Evolutionary conservation across 1,140 invertebrate species (phyloP).

Genomic region (Euura saliciscinereae): DNA sequence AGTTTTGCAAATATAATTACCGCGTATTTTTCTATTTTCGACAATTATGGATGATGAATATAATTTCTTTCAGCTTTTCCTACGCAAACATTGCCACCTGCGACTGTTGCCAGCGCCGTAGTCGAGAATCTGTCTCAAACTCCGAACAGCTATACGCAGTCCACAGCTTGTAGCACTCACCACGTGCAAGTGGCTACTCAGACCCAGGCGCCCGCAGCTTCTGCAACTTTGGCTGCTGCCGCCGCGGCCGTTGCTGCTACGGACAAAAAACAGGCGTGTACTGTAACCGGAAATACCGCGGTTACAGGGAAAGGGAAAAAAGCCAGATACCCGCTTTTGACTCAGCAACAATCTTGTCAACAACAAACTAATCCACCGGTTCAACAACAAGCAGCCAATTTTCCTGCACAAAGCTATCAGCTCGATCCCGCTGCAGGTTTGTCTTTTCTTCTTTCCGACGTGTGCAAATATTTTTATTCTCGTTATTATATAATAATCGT

Average conservation of each 20-base stretch:
- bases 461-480: slow-evolving; percentile 32
- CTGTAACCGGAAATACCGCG: slow-evolving; percentile 32
- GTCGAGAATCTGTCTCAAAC: slow-evolving; percentile 40
- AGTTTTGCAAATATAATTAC: too few relatives aligned
- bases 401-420: slow-evolving; percentile 54
- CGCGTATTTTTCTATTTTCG: too few relatives aligned
- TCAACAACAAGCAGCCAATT: slow-evolving; percentile 52
- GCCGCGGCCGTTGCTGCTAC: slow-evolving; percentile 34
- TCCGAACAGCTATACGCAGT: slow-evolving; percentile 38
- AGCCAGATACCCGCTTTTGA: slow-evolving; percentile 54
- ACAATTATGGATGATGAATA: too few relatives aligned
- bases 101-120: slow-evolving; percentile 31
- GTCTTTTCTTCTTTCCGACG: slow-evolving; percentile 32
- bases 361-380: slow-evolving; percentile 43
- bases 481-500: slow-evolving; percentile 29
- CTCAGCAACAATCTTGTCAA: slow-evolving; percentile 51
- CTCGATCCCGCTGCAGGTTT: slow-evolving; percentile 58
- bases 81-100: slow-evolving; percentile 43
- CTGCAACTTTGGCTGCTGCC: slow-evolving; percentile 38
- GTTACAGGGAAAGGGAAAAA: slow-evolving; percentile 52
- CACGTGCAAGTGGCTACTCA: slow-evolving; percentile 69
- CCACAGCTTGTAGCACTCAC: slow-evolving; percentile 42
- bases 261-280: slow-evolving; percentile 53
- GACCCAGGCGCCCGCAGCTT: slow-evolving; percentile 57
- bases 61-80: slow-evolving; percentile 39